phyloP scores from a whole-genome alignment of 2,113 vertebrate genomes.

The Felis catus region DNA sequence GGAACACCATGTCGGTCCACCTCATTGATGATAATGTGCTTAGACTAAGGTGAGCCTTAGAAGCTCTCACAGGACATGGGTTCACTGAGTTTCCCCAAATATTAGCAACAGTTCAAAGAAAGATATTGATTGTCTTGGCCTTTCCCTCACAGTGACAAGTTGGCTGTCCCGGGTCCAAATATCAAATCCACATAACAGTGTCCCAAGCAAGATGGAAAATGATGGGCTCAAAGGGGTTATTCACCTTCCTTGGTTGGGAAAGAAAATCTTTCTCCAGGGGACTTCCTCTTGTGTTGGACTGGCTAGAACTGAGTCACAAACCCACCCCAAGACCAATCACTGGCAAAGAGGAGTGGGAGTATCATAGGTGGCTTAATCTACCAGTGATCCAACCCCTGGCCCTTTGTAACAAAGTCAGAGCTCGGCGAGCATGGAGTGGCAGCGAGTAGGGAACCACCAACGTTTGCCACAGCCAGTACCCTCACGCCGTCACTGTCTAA shows the following conservation, averaged over 20 bases:
- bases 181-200: not conserved
- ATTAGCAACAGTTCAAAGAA: not conserved
- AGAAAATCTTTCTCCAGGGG: not conserved
- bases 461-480: not conserved
- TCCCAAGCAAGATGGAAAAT: not conserved
- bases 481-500: not conserved
- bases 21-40: not conserved
- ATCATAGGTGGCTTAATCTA: not conserved
- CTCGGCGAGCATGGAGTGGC: not conserved
- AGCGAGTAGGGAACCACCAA: not conserved
- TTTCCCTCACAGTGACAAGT: not conserved
- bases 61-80: not conserved
- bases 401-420: not conserved
- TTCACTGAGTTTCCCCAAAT: not conserved
- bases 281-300: not conserved
- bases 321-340: not conserved
- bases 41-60: not conserved
- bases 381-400: not conserved
- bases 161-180: not conserved
- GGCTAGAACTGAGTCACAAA: not conserved
- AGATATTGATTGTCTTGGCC: not conserved
- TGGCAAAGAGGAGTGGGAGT: not conserved
- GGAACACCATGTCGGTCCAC: not conserved
- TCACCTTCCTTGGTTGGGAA: not conserved
- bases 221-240: not conserved